Base-by-base conservation (phyloP, 2,888 invertebrate species). In the Magallana nippona region DNA sequence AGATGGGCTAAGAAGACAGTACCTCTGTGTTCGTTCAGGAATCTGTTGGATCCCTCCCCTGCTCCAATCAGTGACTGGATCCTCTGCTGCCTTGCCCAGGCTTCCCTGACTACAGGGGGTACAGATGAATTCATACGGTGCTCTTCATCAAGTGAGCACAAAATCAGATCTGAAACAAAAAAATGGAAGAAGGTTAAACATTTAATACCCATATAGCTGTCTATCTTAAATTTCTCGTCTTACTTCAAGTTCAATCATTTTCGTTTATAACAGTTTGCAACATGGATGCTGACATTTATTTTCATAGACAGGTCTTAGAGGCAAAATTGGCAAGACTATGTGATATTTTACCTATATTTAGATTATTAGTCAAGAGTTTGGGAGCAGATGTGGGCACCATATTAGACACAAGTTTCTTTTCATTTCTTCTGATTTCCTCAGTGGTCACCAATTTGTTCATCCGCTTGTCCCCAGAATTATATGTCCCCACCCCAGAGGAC, bases 301-400 rank as follows among this genome's bases (percentile, higher is more conserved):
- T 44, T 44, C 44, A 44, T 44, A 8, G 8, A 44, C 22, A 27
- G 19, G n/a, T 22, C 5, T 63, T 22, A 27, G 44, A 44, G 0
- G 44, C 44, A 44, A 44, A 44, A 44, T 44, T 44, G 44, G 44
- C 44, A 10, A 63, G 13, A 10, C 44, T n/a, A 63, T 19, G n/a
- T 58, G 32, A 58, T 17, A 27, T 79, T 22, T 56, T 86, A 92
- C 92, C 92, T 71, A 92, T 84, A 86, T 91, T 90, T 44, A 91
- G 85, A 78, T 90, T 89, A 71, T 44, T 71, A 8, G 77, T 55
- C n/a, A 89, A 88, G 44, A 92, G 86, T 19, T 85, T 83, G 10
- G 91, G 91, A 10, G 89, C 90, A 79, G 87, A 85, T 10, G 90
- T 87, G 2, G 91, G 89, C 8, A 90, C 78, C 10, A 89, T 83